Percentiles rank a stretch among this genome's conserved stretches.
Evolutionary conservation across 2,888 invertebrate species (phyloP).

Genomic region (Deilephila porcellus): DNA sequence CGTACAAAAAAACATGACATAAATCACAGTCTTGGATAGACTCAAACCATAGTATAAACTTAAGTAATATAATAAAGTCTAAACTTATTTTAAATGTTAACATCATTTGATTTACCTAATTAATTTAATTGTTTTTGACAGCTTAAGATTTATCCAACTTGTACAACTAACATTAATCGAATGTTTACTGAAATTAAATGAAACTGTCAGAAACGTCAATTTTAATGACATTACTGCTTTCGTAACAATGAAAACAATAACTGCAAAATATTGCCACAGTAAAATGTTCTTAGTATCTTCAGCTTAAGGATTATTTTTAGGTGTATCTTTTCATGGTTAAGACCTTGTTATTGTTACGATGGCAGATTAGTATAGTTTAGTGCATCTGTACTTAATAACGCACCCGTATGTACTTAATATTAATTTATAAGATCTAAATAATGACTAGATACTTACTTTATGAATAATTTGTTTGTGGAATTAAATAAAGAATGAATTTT

Average conservation of each 20-base stretch:
- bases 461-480: slow-evolving; percentile 74
- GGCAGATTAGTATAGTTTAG: slow-evolving; percentile 32
- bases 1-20: not conserved
- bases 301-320: not conserved
- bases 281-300: not conserved
- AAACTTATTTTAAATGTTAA: slow-evolving; percentile 24
- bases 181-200: not conserved
- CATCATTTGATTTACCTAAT: not conserved
- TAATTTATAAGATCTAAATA: slow-evolving; percentile 69
- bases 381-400: slow-evolving; percentile 34
- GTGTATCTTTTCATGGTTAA: not conserved
- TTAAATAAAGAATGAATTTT: slow-evolving; percentile 73
- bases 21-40: not conserved
- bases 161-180: not conserved
- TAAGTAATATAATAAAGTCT: slow-evolving; percentile 30
- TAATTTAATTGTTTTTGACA: slow-evolving; percentile 10
- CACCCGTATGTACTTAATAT: slow-evolving; percentile 57
- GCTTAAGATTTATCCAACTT: not conserved
- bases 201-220: slow-evolving; percentile 22
- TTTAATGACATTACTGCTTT: slow-evolving; percentile 18
- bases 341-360: slow-evolving; percentile 20
- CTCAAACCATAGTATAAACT: too few relatives aligned
- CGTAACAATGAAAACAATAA: slow-evolving; percentile 23
- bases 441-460: slow-evolving; percentile 69
- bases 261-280: not conserved